Base-by-base conservation (phyloP, 2,797 vertebrate species). In the Chrosomus eos region DNA sequence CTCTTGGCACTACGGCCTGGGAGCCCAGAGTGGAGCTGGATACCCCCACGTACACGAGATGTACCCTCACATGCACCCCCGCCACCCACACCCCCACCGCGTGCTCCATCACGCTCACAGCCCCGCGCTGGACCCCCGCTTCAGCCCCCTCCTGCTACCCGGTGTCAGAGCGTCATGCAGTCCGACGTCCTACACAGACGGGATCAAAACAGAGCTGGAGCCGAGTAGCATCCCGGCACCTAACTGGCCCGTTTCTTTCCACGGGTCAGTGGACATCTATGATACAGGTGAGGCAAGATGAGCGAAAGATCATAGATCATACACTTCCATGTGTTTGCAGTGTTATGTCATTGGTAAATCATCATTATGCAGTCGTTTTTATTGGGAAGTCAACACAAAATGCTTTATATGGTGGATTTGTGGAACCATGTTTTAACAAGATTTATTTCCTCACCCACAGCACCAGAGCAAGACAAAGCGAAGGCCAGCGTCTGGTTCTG, bases 401-500 rank as follows among this genome's bases (percentile, higher is more conserved):
- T n/a, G n/a, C n/a, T n/a, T n/a, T n/a, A n/a, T n/a, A n/a, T n/a
- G n/a, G n/a, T n/a, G n/a, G n/a, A n/a, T n/a, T 74, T 74, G 16
- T 51, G 28, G 28, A 72, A 72, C 26, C 14, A 13, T 58, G 21
- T 81, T 48, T 72, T 66, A 75, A 87, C 77, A 21, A n/a, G 4
- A 43, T 51, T 31, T 62, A 83, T 68, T 89, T 38, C 90, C 55
- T 92, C 45, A 87, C 62, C 80, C 85, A 21, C 92, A 99, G 97
- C 95, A 93, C 93, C 96, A 83, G 97, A 98, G 91, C 97, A 97
- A 88, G 97, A 97, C 92, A 99, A 98, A 95, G 94, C 88, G 90
- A 98, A 98, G 92, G 94, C 96, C 38, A 92, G 96, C 62, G 93
- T 96, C 85, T 99, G 98, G 97, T 99, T 98, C 93, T 98, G 94